A percentile compares a stretch with the other conserved stretches of the same genome.
Evolutionary conservation across 2,797 vertebrate species (phyloP).

Genomic region (Anomalospiza imberbis): DNA sequence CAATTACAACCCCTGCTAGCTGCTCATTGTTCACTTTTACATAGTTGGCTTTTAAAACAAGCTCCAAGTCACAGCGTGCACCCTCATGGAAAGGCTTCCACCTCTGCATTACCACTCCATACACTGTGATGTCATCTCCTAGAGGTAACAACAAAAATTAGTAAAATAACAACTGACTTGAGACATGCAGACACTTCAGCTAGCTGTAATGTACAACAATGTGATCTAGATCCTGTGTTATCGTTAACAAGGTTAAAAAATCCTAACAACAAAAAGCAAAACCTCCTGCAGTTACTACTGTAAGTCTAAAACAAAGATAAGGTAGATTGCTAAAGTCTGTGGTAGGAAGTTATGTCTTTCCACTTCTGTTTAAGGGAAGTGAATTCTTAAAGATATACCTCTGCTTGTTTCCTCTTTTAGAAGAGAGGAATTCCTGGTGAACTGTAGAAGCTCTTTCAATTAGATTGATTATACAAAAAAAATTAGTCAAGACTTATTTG

Average conservation of each 20-base stretch:
- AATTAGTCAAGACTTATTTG: neutral
- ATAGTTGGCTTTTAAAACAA: slow-evolving; percentile 92
- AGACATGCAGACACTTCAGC: neutral
- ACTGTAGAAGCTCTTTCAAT: neutral
- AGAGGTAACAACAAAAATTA: neutral
- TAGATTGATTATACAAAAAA: neutral
- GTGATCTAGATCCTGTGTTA: neutral
- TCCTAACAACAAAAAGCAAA: neutral
- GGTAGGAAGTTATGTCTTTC: neutral
- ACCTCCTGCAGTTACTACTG: neutral
- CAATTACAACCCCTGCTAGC: slow-evolving; percentile 74
- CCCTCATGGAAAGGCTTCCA: slow-evolving; percentile 88
- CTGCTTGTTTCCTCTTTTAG: neutral
- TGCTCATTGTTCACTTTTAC: slow-evolving; percentile 93
- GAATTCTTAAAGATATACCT: neutral
- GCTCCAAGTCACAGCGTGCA: slow-evolving; percentile 86
- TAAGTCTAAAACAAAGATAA: neutral
- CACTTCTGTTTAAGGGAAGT: neutral
- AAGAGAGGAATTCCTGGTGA: neutral
- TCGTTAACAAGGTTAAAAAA: neutral
- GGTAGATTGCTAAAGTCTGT: neutral
- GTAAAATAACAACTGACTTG: neutral
- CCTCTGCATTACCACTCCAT: slow-evolving; percentile 90
- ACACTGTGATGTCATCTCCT: slow-evolving; percentile 95
- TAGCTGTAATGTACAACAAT: neutral